Evolutionary conservation across 1,140 invertebrate species (phyloP).

Genomic region (Goniozus legneri): DNA sequence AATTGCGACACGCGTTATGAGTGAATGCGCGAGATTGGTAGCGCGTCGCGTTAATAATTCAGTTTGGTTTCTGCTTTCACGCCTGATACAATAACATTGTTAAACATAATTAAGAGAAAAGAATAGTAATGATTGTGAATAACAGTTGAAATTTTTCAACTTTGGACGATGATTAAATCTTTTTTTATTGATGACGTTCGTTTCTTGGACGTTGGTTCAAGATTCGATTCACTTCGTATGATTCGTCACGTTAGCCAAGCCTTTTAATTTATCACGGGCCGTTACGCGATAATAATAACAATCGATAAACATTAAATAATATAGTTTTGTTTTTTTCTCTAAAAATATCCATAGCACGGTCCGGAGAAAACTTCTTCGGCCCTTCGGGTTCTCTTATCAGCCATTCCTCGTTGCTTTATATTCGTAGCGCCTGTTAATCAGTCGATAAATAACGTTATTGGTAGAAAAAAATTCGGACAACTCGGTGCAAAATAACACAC

Average conservation of each 20-base stretch:
- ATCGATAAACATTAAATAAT: conserved; percentile 6
- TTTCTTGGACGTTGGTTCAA: too few species aligned
- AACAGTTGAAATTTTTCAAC: too few species aligned
- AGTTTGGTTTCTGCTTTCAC: not conserved
- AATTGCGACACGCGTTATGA: conserved; percentile 34
- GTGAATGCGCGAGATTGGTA: conserved; percentile 14
- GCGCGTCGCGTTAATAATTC: not conserved
- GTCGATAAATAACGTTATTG: too few species aligned
- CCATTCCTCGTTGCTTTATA: conserved; percentile 7
- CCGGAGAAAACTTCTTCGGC: conserved; percentile 23
- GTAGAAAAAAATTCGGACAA: too few species aligned
- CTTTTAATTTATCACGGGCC: conserved; percentile 28
- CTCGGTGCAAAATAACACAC: too few species aligned
- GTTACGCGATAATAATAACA: conserved; percentile 6
- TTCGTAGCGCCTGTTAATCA: too few species aligned
- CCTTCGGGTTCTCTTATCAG: not conserved
- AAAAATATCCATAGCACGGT: conserved; percentile 5
- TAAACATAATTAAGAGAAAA: not conserved
- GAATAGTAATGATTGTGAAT: not conserved
- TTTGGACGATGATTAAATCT: too few species aligned
- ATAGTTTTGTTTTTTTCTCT: conserved; percentile 1
- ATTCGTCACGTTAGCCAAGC: conserved; percentile 20
- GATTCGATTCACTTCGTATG: too few species aligned
- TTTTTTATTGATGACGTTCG: too few species aligned
- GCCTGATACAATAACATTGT: too few species aligned